A percentile compares a stretch with the other conserved stretches of the same genome.
Conservation (phyloP, 2,113 vertebrate species). For the Gambusia affinis region DNA sequence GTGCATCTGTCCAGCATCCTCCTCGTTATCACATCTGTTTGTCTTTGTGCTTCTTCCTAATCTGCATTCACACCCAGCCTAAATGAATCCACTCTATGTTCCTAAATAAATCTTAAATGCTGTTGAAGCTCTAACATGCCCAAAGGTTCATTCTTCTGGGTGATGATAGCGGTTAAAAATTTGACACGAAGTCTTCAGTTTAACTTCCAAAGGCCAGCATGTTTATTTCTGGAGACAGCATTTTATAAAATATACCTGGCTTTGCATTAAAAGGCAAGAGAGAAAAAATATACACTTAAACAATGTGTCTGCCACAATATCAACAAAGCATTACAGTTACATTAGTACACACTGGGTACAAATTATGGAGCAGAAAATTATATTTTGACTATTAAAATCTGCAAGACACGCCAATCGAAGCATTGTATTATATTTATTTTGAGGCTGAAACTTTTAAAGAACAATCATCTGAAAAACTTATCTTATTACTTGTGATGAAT, state of each 20-base stretch:
- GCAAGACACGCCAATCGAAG: neutral
- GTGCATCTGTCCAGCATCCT: conserved; percentile 46
- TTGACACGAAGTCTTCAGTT: conserved; percentile 16
- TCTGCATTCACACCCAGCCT: conserved; percentile 73
- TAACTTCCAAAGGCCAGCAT: conserved; percentile 7
- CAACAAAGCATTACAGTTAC: too few species aligned
- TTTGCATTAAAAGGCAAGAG: too few species aligned
- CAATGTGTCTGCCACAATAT: too few species aligned
- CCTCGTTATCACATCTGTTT: conserved; percentile 65
- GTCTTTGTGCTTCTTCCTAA: conserved; percentile 63
- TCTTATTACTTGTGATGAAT: neutral
- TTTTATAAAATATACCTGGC: too few species aligned
- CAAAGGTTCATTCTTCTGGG: conserved; percentile 23
- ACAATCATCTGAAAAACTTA: neutral
- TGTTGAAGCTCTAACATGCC: conserved; percentile 14
- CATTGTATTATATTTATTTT: neutral
- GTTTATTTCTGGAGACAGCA: neutral
- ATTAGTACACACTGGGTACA: too few species aligned
- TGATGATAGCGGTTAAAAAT: conserved; percentile 12
- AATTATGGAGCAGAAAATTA: too few species aligned
- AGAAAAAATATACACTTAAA: too few species aligned
- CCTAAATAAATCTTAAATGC: conserved; percentile 44
- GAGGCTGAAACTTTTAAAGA: neutral
- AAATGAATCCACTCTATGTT: conserved; percentile 37
- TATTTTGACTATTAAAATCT: too few species aligned